phyloP scores from a whole-genome alignment of 2,888 invertebrate species.

The Ophion obscuratus region DNA sequence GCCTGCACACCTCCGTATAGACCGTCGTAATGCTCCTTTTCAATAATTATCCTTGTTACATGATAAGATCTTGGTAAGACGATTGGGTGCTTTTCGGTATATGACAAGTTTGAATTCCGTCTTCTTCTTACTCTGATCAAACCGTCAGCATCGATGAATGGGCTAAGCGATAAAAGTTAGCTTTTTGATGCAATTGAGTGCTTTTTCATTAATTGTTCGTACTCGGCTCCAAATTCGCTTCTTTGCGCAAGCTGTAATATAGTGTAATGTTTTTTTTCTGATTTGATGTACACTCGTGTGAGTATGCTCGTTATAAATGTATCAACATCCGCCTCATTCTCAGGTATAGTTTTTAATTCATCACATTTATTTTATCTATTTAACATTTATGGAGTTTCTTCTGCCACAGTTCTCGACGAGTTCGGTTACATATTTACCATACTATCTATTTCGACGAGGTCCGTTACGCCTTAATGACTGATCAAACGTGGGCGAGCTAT shows the following conservation, averaged over 20 bases:
- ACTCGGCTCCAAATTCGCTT: neutral
- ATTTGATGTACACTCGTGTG: too few relatives aligned
- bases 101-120: neutral
- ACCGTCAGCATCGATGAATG: neutral
- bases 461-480: too few relatives aligned
- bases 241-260: neutral
- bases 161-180: neutral
- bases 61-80: slow-evolving; percentile 40
- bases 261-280: too few relatives aligned
- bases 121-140: slow-evolving; percentile 35
- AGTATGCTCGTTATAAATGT: too few relatives aligned
- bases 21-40: slow-evolving; percentile 18
- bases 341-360: too few relatives aligned
- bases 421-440: too few relatives aligned
- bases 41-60: slow-evolving; percentile 37
- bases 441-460: too few relatives aligned
- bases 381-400: too few relatives aligned
- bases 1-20: slow-evolving; percentile 64
- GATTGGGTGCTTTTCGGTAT: slow-evolving; percentile 24
- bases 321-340: too few relatives aligned
- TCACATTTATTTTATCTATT: too few relatives aligned
- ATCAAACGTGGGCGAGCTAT: too few relatives aligned
- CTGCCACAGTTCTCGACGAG: too few relatives aligned
- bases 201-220: neutral
- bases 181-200: neutral